Conservation (phyloP, 2,888 invertebrate species). For the Leptopilina drosophilae region DNA sequence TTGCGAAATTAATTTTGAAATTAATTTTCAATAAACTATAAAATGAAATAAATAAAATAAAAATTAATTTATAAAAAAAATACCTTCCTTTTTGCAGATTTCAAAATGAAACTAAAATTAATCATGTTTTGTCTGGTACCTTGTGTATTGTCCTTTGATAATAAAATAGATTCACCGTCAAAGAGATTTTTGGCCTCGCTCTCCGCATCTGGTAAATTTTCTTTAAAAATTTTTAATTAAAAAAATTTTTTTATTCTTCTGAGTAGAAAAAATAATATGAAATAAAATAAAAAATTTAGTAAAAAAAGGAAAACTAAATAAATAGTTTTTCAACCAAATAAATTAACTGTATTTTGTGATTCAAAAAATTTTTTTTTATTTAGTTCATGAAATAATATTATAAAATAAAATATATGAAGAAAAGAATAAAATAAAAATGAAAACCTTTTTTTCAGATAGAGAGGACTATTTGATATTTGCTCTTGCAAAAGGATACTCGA, state of each 20-base stretch:
- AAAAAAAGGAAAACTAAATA: too few species aligned
- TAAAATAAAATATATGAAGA: not conserved
- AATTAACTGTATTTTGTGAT: too few species aligned
- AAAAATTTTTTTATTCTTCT: not conserved
- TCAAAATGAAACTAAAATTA: not conserved
- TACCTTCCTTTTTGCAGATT: not conserved
- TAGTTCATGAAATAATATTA: too few species aligned
- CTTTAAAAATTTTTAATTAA: not conserved
- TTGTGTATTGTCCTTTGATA: not conserved
- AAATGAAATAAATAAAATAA: too few species aligned
- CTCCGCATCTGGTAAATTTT: conserved; percentile 2
- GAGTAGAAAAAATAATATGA: not conserved
- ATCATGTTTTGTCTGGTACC: not conserved
- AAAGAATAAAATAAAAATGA: not conserved
- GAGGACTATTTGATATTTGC: not conserved
- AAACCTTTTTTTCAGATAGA: not conserved
- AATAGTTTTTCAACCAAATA: too few species aligned
- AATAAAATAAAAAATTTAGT: too few species aligned
- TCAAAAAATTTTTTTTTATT: too few species aligned
- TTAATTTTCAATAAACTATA: too few species aligned
- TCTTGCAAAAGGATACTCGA: conserved; percentile 6
- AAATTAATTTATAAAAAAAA: not conserved
- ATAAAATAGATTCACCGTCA: conserved; percentile 4
- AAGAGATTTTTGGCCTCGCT: conserved; percentile 5
- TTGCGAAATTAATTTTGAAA: too few species aligned